Percentiles rank a stretch among this genome's conserved stretches.
Conservation (phyloP, 2,113 vertebrate genomes). For the Rhipidura dahli region DNA sequence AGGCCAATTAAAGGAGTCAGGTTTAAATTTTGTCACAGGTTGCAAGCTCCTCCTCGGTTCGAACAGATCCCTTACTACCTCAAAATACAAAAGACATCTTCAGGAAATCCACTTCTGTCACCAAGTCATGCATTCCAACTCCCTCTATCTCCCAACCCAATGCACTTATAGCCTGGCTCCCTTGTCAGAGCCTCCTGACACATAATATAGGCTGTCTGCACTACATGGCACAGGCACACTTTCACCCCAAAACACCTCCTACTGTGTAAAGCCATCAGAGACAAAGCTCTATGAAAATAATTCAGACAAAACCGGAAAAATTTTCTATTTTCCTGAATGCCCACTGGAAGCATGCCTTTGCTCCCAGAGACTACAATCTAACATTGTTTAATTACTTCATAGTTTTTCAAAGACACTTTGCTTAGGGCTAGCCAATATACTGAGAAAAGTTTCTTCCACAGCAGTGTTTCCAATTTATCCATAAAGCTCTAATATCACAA, state of each 20-base stretch:
- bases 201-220: background rate
- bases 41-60: background rate
- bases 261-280: background rate
- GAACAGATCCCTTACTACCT: background rate
- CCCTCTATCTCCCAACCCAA: background rate
- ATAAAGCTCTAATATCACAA: background rate
- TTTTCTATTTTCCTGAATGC: background rate
- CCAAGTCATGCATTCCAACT: background rate
- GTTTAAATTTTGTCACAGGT: background rate
- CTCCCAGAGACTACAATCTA: background rate
- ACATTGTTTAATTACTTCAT: background rate
- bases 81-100: background rate
- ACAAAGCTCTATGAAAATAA: background rate
- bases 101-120: background rate
- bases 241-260: background rate
- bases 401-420: background rate
- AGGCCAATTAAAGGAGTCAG: background rate
- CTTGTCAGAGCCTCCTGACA: background rate
- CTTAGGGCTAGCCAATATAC: background rate
- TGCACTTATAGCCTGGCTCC: background rate
- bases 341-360: background rate
- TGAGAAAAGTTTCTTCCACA: background rate
- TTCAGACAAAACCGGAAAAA: accelerated
- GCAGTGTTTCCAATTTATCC: background rate
- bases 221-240: accelerated